Conservation (phyloP, 2,113 vertebrate genomes). For the Rattus rattus region DNA sequence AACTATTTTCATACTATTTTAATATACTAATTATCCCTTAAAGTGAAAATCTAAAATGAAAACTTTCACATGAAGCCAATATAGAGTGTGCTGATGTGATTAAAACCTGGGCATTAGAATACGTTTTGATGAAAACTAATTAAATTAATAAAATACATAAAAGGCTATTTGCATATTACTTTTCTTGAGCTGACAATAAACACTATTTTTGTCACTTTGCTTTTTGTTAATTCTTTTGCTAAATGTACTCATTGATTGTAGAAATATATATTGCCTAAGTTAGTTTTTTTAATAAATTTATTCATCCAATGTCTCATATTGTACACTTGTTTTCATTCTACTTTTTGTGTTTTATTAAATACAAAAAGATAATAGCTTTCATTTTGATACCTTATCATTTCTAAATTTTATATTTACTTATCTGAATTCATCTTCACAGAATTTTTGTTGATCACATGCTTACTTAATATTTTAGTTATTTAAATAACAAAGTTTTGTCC, state of each 20-base stretch:
- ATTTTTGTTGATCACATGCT: neutral
- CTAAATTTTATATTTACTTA: neutral
- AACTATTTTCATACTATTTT: neutral
- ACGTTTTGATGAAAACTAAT: neutral
- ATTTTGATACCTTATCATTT: neutral
- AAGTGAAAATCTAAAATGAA: too few relatives aligned
- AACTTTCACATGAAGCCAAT: neutral
- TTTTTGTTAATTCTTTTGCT: neutral
- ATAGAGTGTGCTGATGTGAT: neutral
- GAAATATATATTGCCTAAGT: neutral
- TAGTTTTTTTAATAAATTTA: neutral
- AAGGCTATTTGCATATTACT: neutral
- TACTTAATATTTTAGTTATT: neutral
- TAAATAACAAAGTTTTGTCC: neutral
- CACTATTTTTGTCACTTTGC: neutral
- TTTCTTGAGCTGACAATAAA: neutral
- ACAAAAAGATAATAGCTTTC: neutral
- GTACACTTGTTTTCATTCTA: neutral
- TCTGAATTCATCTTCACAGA: neutral
- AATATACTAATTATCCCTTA: neutral
- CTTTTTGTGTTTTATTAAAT: neutral
- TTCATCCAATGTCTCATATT: neutral
- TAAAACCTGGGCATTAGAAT: neutral
- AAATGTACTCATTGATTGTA: neutral
- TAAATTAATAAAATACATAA: neutral